Conservation (phyloP, 1,140 invertebrate genomes). For the Pseudomyrmex flavicornis region DNA sequence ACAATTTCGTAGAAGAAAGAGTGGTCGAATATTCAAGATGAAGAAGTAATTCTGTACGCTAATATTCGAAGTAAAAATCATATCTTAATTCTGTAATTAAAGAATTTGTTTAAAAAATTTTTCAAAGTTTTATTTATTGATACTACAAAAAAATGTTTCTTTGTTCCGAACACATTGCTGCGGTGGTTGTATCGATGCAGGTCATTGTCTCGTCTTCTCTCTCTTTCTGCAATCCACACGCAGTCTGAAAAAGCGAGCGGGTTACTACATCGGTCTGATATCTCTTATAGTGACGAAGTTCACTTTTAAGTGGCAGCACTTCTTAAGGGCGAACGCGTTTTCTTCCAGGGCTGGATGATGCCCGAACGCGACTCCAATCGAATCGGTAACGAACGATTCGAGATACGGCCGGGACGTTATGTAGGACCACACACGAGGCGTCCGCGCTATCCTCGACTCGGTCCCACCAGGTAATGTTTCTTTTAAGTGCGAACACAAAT, state of each 20-base stretch:
- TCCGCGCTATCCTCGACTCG: constrained; percentile 75
- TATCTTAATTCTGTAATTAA: constrained; percentile 25
- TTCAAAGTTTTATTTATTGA: background rate
- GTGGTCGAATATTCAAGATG: background rate
- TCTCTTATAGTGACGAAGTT: constrained; percentile 46
- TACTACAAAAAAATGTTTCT: background rate
- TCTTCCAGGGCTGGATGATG: constrained; percentile 31
- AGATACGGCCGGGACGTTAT: constrained; percentile 79
- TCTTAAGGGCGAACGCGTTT: constrained; percentile 16
- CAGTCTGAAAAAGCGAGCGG: constrained; percentile 40
- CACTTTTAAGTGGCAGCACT: constrained; percentile 70
- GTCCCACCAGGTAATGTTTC: constrained; percentile 83
- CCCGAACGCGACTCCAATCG: constrained; percentile 76
- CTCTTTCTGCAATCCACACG: constrained; percentile 10
- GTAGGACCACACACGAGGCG: constrained; percentile 82
- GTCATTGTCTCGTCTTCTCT: background rate
- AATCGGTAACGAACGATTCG: constrained; percentile 84
- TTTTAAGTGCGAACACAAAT: constrained; percentile 86
- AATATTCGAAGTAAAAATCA: constrained; percentile 19
- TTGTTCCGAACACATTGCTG: background rate
- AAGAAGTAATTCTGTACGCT: constrained; percentile 6
- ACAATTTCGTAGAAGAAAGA: constrained; percentile 34
- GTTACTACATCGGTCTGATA: constrained; percentile 21
- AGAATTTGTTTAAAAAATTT: background rate
- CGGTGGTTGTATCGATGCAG: background rate